Evolutionary conservation across 53 echinoderm and acorn worm genomes (phyloP), one percentile per base, ranked within the genome.

Genomic region (Paracentrotus lividus): DNA sequence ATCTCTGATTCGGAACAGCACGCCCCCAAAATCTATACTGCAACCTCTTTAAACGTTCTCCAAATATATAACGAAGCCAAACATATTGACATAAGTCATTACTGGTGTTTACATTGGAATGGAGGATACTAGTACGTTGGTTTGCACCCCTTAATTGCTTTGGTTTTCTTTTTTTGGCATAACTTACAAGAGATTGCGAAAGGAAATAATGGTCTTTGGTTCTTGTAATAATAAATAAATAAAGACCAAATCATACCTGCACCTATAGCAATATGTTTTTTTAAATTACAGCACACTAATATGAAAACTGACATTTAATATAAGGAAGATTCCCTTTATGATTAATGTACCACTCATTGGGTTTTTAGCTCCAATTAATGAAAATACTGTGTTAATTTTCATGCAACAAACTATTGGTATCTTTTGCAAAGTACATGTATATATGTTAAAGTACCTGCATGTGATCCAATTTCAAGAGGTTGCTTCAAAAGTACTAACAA

Each of bases 31-130:
- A n/a, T n/a, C n/a, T n/a, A n/a, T n/a, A n/a, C n/a, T n/a, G n/a
- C n/a, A n/a, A n/a, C n/a, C n/a, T n/a, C n/a, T n/a, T n/a, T n/a
- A n/a, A n/a, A n/a, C n/a, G n/a, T n/a, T n/a, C n/a, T n/a, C n/a
- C n/a, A 3, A 0, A 61, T 61, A 18, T 34, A 34, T 69, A 12
- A 27, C 61, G 18, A 36, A 69, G 36, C 69, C 40, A 69, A n/a
- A 16, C 38, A 69, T 69, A 38, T 69, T 69, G 69, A 69, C 40
- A 69, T 12, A 69, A 69, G 69, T 40, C 36, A 69, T 69, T 69
- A 69, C 12, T 18, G 16, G 15, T 69, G 40, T 69, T 69, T 69
- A 34, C 31, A 34, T 20, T 14, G 20, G 4, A 69, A 69, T 18
- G 20, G 20, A 69, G 69, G 16, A 61, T 12, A 15, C 26, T 31